Evolutionary conservation across 2,113 vertebrate species (phyloP).

Genomic region (Carettochelys insculpta): DNA sequence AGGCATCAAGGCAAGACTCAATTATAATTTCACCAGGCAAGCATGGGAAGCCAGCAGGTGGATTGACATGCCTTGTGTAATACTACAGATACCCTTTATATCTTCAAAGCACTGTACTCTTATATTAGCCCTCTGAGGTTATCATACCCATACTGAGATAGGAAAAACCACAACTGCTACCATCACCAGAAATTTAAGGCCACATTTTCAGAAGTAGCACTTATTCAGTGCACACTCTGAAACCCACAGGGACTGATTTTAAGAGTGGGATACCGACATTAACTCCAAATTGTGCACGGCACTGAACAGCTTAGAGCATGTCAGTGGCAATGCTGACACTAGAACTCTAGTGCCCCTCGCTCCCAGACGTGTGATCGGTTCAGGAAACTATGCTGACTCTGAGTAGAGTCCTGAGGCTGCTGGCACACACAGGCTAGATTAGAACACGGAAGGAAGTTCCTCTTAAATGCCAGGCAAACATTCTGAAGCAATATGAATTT

Average conservation of each 20-base stretch:
- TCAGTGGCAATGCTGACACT: no score
- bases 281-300: not conserved
- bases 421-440: not conserved
- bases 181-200: not conserved
- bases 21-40: not conserved
- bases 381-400: not conserved
- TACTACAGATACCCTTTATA: rapidly evolving
- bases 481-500: not conserved
- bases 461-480: not conserved
- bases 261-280: not conserved
- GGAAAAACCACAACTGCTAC: no score
- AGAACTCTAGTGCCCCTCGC: not conserved
- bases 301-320: no score
- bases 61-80: not conserved
- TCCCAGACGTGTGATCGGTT: not conserved
- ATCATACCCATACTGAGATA: not conserved
- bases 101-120: constrained; percentile 26
- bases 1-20: not conserved
- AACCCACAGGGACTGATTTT: no score
- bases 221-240: not conserved
- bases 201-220: not conserved
- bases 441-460: not conserved
- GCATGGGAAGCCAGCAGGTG: not conserved
- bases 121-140: not conserved
- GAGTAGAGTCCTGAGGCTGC: not conserved